Conservation (phyloP, 2,888 invertebrate genomes). For the Chymomyza caudatula region DNA sequence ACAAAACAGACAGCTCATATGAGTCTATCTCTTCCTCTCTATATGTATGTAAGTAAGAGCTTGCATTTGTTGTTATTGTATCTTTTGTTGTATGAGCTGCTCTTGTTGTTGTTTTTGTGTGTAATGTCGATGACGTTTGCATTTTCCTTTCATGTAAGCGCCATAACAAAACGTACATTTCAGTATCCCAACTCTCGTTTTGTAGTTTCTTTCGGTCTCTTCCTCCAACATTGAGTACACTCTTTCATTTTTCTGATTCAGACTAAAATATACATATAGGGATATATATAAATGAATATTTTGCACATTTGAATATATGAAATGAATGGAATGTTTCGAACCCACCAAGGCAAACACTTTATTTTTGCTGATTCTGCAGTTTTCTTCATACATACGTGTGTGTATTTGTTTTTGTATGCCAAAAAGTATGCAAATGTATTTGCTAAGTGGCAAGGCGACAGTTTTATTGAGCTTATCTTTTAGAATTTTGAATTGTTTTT, state of each 20-base stretch:
- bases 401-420: neutral
- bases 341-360: conserved; percentile 42
- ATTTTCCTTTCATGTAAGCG: conserved; percentile 44
- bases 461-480: conserved; percentile 66
- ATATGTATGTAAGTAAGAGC: neutral
- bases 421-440: conserved; percentile 56
- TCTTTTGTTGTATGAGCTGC: neutral
- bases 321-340: conserved; percentile 17
- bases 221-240: neutral
- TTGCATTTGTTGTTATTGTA: conserved; percentile 6
- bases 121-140: conserved; percentile 61
- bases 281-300: conserved; percentile 56
- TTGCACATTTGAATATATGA: conserved; percentile 54
- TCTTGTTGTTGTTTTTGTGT: conserved; percentile 26
- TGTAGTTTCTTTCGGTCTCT: neutral
- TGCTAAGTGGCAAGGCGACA: conserved; percentile 68
- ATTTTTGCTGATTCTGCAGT: conserved; percentile 64
- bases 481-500: neutral
- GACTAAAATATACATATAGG: neutral
- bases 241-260: neutral
- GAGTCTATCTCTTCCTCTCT: neutral
- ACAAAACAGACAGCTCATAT: neutral
- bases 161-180: conserved; percentile 7
- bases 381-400: conserved; percentile 40
- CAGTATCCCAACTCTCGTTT: neutral